Conservation (phyloP, 2,888 invertebrate species). For the Phyllotreta striolata region DNA sequence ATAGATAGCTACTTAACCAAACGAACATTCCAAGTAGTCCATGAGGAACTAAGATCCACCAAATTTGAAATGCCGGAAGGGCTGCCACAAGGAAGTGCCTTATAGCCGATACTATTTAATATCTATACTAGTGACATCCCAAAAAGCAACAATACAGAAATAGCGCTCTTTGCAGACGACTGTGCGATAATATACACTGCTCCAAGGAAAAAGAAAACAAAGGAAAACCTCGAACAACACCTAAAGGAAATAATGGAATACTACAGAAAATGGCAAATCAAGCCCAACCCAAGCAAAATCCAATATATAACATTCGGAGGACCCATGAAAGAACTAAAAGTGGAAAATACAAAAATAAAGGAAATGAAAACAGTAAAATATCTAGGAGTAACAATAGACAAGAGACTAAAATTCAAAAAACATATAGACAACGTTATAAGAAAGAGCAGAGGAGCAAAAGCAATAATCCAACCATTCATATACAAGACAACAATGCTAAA, state of each 20-base stretch:
- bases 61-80: not conserved
- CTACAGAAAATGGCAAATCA: constrained; percentile 1
- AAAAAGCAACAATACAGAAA: not conserved
- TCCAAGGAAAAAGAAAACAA: not conserved
- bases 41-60: no score
- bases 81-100: constrained; percentile 3
- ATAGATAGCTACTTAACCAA: not conserved
- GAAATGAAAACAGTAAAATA: not conserved
- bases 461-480: not conserved
- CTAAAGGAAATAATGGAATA: not conserved
- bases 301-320: not conserved
- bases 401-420: not conserved
- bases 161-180: not conserved
- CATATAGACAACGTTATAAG: not conserved
- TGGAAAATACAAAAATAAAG: not conserved
- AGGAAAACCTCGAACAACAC: not conserved
- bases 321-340: not conserved
- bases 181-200: not conserved
- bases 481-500: not conserved
- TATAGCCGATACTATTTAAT: not conserved
- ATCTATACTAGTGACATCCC: not conserved
- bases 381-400: not conserved
- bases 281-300: not conserved
- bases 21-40: not conserved
- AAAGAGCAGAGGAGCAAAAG: not conserved